phyloP scores from a whole-genome alignment of 2,113 vertebrate species.

The Rhizomys pruinosus region DNA sequence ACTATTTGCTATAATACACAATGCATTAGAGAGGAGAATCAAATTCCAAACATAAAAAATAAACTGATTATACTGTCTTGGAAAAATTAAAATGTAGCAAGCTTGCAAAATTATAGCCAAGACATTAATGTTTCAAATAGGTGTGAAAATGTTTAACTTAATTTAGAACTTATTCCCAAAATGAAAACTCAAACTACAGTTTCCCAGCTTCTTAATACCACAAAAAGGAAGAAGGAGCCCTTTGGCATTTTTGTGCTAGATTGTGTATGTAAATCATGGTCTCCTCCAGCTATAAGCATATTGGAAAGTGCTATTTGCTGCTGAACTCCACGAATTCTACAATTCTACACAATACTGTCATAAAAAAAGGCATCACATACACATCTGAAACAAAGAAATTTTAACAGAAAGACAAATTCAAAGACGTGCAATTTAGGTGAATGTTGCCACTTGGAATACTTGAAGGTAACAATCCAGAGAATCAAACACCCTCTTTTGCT shows the following conservation, averaged over 20 bases:
- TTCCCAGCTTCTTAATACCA: constrained; percentile 77
- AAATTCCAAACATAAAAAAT: constrained; percentile 86
- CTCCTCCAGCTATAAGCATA: neutral
- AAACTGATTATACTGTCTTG: constrained; percentile 86
- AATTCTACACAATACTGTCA: neutral
- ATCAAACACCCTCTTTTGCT: neutral
- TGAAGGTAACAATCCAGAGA: neutral
- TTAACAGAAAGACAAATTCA: neutral
- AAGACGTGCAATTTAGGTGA: neutral
- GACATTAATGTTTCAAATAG: constrained; percentile 86
- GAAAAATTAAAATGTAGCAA: constrained; percentile 87
- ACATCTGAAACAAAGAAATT: neutral
- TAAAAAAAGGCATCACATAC: neutral
- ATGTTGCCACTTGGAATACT: neutral
- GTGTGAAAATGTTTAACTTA: constrained; percentile 81
- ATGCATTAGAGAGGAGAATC: constrained; percentile 84
- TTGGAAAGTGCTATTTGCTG: constrained; percentile 10
- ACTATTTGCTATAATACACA: constrained; percentile 87
- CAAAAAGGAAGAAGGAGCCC: neutral
- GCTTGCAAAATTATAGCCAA: constrained; percentile 86
- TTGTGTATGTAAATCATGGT: neutral
- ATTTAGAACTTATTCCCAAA: constrained; percentile 77
- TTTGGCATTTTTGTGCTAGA: constrained; percentile 26
- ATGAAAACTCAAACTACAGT: constrained; percentile 70
- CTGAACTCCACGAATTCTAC: neutral